Conservation (phyloP, 2,888 invertebrate species). For the Amblyjoppa fuscipennis region DNA sequence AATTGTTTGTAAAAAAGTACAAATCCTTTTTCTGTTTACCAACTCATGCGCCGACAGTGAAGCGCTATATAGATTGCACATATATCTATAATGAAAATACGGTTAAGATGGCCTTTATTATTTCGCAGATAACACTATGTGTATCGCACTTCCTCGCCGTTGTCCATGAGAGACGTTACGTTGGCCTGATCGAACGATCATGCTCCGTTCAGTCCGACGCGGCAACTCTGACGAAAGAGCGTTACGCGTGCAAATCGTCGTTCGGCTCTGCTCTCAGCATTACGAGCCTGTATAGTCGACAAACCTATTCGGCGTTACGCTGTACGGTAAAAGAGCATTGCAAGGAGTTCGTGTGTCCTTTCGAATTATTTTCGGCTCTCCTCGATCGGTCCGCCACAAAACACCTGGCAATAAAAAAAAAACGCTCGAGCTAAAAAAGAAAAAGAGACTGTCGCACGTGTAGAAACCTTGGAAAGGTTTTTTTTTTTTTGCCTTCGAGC, state of each 20-base stretch:
- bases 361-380: slow-evolving; percentile 17
- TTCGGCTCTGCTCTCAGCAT: slow-evolving; percentile 11
- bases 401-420: too few species aligned
- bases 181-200: slow-evolving; percentile 17
- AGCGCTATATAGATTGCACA: too few species aligned
- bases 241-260: slow-evolving; percentile 47
- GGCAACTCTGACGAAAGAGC: slow-evolving; percentile 33
- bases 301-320: background rate
- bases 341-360: background rate
- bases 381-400: background rate
- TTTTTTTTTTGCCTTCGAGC: too few species aligned
- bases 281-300: background rate
- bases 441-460: too few species aligned
- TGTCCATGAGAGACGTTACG: background rate
- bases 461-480: too few species aligned
- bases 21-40: too few species aligned
- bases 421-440: too few species aligned
- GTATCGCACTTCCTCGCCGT: background rate
- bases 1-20: too few species aligned
- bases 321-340: background rate
- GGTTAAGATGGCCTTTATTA: background rate
- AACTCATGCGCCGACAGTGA: too few species aligned
- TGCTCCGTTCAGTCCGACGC: slow-evolving; percentile 2
- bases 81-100: background rate
- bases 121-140: background rate